Conservation (phyloP, 2,113 vertebrate genomes). For the Pterocles orientalis region DNA sequence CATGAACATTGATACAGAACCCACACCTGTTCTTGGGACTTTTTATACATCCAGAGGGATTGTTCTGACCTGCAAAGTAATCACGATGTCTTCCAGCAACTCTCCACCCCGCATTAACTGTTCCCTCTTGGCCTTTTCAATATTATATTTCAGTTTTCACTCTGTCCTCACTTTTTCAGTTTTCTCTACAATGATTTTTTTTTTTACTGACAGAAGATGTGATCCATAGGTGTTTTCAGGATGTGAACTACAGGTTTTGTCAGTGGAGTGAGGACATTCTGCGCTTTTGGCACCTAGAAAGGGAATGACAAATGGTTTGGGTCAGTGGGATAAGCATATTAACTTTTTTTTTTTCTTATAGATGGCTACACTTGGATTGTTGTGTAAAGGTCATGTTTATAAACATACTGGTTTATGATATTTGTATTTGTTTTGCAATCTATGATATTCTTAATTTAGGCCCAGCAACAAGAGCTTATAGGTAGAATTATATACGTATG, state of each 20-base stretch:
- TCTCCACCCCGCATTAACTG: background rate
- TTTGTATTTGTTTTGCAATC: background rate
- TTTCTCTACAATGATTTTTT: background rate
- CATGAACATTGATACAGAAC: background rate
- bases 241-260: background rate
- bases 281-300: background rate
- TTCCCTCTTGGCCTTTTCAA: background rate
- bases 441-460: background rate
- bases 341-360: background rate
- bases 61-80: background rate
- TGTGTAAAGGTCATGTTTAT: background rate
- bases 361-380: background rate
- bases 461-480: background rate
- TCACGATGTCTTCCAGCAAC: background rate
- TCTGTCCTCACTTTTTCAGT: background rate
- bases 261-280: background rate
- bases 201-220: background rate
- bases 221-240: background rate
- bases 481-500: background rate
- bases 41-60: background rate
- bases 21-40: background rate
- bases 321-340: background rate
- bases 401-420: background rate
- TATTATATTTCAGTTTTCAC: background rate
- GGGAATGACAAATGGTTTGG: background rate